Base-by-base conservation (phyloP, 1,140 invertebrate species). In the Drosophila lacertosa region DNA sequence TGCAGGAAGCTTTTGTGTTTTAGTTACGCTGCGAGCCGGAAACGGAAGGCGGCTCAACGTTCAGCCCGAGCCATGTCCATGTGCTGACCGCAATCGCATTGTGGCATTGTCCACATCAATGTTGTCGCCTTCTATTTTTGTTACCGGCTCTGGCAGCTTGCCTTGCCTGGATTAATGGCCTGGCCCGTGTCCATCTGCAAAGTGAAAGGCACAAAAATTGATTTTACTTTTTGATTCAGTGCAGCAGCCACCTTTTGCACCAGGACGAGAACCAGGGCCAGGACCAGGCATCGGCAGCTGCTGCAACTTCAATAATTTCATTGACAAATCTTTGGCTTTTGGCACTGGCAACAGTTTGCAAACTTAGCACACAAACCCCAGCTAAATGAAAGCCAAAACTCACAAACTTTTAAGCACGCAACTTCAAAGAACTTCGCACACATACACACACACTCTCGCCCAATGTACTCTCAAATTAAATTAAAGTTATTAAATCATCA, bases 401-500 rank as follows among this genome's bases (percentile, higher is more conserved):
- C 58, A 58, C 40, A 74, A 86, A 88, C 40, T 88, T 82, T 69
- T 63, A 55, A 59, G 60, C 55, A 55, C 33, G 4, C 29, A 72
- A 40, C 54, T 67, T 18, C 22, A 71, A 65, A 47, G 33, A 51
- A 55, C 60, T 58, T 57, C 20, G 13, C 22, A 16, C n/a, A 39
- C 29, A 42, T 10, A 42, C 22, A 20, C 37, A 32, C 26, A 33
- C 63, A 47, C 55, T 35, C 35, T 39, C 37, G 40, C 37, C 45
- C 11, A 42, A n/a, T 42, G 29, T 47, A 60, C 20, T 57, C 26
- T 29, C 45, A 66, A 90, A 89, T 89, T 89, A 83, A 89, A 89
- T 89, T 89, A 67, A 77, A 80, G 88, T 90, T 90, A 89, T 89
- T 89, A 89, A 89, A 89, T 90, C 76, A 88, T 90, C 77, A 89